Base-by-base conservation (phyloP, 2,888 invertebrate genomes). In the Pseudococcus longispinus region DNA sequence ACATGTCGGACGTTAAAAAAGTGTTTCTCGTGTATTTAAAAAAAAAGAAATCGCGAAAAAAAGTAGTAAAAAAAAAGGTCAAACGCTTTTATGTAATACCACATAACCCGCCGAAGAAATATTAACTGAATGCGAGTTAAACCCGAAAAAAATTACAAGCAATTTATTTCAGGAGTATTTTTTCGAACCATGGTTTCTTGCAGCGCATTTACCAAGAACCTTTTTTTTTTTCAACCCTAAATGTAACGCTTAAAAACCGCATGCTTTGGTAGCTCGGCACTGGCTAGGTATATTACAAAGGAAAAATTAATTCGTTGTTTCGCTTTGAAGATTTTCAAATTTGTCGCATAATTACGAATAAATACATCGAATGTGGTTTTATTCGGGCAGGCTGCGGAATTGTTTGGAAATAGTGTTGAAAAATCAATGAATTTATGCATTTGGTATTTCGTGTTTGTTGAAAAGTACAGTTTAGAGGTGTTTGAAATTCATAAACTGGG, bases 81-180 rank as follows among this genome's bases (percentile, higher is more conserved):
- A 60, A 60, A 23, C 60, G 60, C 23, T 60, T 23, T 70, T 70
- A 29, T 70, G 29, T 29, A 70, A 70, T 70, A 70, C 70, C 70
- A 29, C 29, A 70, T 70, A 26, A 70, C 26, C 70, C 29, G 15
- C 70, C 26, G 29, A 70, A 70, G 70, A 70, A 70, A 70, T 29
- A 29, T 29, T 70, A 70, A 70, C 70, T 32, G 70, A 29, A 70
- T 70, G 70, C 29, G 70, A 70, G 70, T 32, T 70, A 29, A 70
- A 70, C 60, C 60, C 60, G 60, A 60, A 60, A 60, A 60, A 60
- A 60, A 60, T 60, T 60, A 60, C 60, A 60, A 60, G 60, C 23
- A 60, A 60, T 60, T 60, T 60, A 60, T 60, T 60, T 60, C 60
- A 60, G 8, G 60, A 60, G 20, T 60, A 60, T 60, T 60, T 60